Conservation (phyloP, 35 echinoderm and acorn worm species). For the Apostichopus californicus region DNA sequence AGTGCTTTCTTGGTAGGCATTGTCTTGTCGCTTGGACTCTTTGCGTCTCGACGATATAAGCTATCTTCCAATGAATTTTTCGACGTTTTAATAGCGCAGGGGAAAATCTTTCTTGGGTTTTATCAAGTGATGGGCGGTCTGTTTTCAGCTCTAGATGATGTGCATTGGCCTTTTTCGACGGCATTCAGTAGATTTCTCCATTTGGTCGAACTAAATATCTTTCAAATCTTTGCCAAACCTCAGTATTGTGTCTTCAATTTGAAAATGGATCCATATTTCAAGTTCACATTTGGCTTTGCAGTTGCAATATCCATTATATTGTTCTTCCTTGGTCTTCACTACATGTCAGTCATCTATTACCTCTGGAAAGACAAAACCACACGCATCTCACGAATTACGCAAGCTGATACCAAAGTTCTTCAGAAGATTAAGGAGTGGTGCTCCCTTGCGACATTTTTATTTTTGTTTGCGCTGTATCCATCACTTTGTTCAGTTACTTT, state of each 20-base stretch:
- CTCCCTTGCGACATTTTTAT: constrained; percentile 9
- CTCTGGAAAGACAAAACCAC: neutral
- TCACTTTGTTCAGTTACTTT: constrained; percentile 15
- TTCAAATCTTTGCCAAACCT: neutral
- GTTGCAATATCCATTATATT: too few species aligned
- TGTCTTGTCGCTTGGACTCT: neutral
- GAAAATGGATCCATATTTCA: neutral
- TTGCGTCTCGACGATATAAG: neutral
- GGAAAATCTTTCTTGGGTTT: constrained; percentile 23
- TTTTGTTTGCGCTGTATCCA: constrained; percentile 11
- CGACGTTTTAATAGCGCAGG: constrained; percentile 21
- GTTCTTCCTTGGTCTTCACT: neutral
- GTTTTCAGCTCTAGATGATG: constrained; percentile 13
- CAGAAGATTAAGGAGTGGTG: constrained; percentile 2
- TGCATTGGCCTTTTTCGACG: neutral
- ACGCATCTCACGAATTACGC: neutral
- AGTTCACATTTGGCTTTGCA: constrained; percentile 7
- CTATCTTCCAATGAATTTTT: neutral
- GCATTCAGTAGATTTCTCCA: neutral
- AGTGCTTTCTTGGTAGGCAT: neutral
- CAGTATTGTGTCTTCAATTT: neutral
- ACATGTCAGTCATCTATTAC: neutral
- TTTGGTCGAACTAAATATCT: constrained; percentile 14
- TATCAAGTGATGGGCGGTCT: constrained; percentile 31
- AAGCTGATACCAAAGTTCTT: neutral